Conservation (phyloP, 2,888 invertebrate genomes). For the Desoria tigrina region DNA sequence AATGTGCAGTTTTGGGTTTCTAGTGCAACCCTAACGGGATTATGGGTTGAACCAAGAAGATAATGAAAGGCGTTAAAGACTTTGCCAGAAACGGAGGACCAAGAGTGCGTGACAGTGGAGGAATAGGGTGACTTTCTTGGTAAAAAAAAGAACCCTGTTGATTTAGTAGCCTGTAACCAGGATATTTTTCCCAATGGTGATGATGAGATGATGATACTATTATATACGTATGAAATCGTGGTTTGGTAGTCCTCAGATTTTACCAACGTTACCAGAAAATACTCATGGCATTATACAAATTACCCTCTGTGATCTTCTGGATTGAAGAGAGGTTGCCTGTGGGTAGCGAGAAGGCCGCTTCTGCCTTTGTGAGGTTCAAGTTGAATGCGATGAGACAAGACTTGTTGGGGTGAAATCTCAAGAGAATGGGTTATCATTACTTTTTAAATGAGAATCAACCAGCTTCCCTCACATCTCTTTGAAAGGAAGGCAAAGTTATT, state of each 20-base stretch:
- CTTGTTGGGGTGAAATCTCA: conserved; percentile 32
- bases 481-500: conserved; percentile 38
- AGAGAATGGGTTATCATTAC: conserved; percentile 48
- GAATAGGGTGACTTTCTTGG: too few species aligned
- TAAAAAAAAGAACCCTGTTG: background rate
- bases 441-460: conserved; percentile 49
- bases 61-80: conserved; percentile 14
- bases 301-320: too few species aligned
- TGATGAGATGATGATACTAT: conserved; percentile 1
- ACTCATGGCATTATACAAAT: background rate
- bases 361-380: conserved; percentile 17
- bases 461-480: conserved; percentile 11
- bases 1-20: background rate
- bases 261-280: conserved; percentile 3
- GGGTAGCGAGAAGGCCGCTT: background rate
- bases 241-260: background rate
- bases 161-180: background rate
- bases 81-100: background rate
- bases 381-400: conserved; percentile 3
- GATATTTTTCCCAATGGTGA: background rate
- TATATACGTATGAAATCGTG: background rate
- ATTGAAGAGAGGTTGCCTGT: background rate
- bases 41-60: background rate
- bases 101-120: background rate
- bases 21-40: background rate